Evolutionary conservation across 2,888 invertebrate genomes (phyloP).

Genomic region (Limulus polyphemus): DNA sequence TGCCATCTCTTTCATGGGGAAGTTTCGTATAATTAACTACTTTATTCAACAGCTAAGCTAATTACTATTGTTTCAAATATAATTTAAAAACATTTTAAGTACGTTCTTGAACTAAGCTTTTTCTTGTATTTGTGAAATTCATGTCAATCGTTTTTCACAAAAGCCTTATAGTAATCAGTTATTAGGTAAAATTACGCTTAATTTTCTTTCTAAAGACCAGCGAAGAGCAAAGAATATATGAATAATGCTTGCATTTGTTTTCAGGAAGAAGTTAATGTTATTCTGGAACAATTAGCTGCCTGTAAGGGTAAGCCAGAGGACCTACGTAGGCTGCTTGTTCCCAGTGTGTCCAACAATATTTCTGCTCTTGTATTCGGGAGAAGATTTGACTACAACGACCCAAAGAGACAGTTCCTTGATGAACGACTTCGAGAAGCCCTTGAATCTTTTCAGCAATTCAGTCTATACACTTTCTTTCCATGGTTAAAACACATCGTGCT

Average conservation of each 20-base stretch:
- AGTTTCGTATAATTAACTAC: too few species aligned
- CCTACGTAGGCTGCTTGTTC: conserved; percentile 14
- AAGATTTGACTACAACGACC: conserved; percentile 24
- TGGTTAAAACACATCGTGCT: conserved; percentile 16
- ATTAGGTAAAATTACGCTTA: too few species aligned
- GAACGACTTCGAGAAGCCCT: conserved; percentile 13
- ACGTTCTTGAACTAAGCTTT: too few species aligned
- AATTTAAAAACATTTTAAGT: too few species aligned
- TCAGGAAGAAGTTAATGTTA: conserved; percentile 20
- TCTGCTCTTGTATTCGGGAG: conserved; percentile 26
- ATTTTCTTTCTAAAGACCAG: too few species aligned
- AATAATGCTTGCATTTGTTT: not conserved
- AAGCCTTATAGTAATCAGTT: too few species aligned
- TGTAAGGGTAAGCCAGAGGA: conserved; percentile 9
- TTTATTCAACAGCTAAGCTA: too few species aligned
- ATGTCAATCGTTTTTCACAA: too few species aligned
- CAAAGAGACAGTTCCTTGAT: conserved; percentile 14
- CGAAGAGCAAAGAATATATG: too few species aligned
- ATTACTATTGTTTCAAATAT: too few species aligned
- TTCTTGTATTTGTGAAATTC: too few species aligned
- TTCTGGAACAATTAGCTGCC: conserved; percentile 17
- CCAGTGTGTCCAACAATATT: conserved; percentile 28
- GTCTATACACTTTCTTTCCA: conserved; percentile 20
- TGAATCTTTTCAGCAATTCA: conserved; percentile 18
- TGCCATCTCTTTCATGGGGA: too few species aligned